Percentiles rank a stretch among this genome's conserved stretches.
Evolutionary conservation across 2,113 vertebrate species (phyloP).

Genomic region (Forbesichthys agassizii): DNA sequence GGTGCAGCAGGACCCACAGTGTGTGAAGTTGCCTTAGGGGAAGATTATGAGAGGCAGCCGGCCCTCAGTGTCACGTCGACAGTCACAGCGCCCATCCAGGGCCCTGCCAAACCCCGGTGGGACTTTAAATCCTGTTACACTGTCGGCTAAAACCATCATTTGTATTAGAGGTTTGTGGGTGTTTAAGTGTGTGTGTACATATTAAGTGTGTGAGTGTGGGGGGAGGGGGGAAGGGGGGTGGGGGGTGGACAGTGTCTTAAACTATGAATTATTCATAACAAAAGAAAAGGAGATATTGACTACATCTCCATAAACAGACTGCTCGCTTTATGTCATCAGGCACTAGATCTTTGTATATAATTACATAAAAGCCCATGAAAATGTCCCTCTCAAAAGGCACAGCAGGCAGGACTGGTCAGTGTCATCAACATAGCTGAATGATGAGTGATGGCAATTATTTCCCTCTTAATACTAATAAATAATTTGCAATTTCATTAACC

Average conservation of each 20-base stretch:
- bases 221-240: conserved; percentile 47
- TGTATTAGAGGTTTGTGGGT: conserved; percentile 78
- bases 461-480: conserved; percentile 75
- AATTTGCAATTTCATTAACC: conserved; percentile 68
- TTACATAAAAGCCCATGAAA: conserved; percentile 73
- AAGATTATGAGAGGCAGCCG: conserved; percentile 75
- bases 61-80: conserved; percentile 75
- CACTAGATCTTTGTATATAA: conserved; percentile 75
- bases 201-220: conserved; percentile 61
- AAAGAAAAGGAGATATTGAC: conserved; percentile 83
- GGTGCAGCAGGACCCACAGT: conserved; percentile 72
- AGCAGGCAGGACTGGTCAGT: conserved; percentile 66
- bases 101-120: conserved; percentile 74
- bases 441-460: conserved; percentile 75
- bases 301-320: conserved; percentile 82
- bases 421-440: conserved; percentile 63
- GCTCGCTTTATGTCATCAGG: conserved; percentile 77
- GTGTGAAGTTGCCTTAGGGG: conserved; percentile 76
- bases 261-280: conserved; percentile 82
- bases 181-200: conserved; percentile 76
- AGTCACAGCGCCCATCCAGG: conserved; percentile 77
- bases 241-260: conserved; percentile 75
- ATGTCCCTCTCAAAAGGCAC: conserved; percentile 64
- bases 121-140: conserved; percentile 84
- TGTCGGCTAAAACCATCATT: conserved; percentile 79